Conservation (phyloP, 2,113 vertebrate genomes). For the Tenebrosternarchus preto region DNA sequence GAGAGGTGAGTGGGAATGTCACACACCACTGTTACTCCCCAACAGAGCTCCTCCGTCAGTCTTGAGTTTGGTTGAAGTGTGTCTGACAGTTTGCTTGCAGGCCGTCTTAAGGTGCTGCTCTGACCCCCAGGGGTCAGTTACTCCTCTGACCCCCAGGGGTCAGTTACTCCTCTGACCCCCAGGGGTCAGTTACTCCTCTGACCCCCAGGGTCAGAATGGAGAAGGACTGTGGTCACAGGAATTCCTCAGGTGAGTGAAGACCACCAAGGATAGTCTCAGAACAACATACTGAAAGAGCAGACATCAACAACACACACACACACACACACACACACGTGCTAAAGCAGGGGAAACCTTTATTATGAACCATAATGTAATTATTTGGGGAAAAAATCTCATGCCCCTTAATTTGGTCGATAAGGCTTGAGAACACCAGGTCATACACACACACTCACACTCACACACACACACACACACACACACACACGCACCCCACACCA, state of each 20-base stretch:
- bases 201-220: constrained; percentile 46
- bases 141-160: too few relatives aligned
- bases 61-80: not conserved
- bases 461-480: too few relatives aligned
- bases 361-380: not conserved
- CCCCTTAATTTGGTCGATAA: not conserved
- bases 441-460: too few relatives aligned
- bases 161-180: too few relatives aligned
- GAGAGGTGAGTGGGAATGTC: not conserved
- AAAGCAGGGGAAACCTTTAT: not conserved
- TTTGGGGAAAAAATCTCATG: not conserved
- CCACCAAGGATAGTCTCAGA: constrained; percentile 53
- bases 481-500: too few relatives aligned
- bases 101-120: constrained; percentile 57
- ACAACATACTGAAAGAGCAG: not conserved
- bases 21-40: not conserved
- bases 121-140: constrained; percentile 58
- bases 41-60: not conserved
- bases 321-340: too few relatives aligned
- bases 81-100: constrained; percentile 15
- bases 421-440: not conserved
- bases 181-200: constrained; percentile 64
- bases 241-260: constrained; percentile 5
- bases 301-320: not conserved
- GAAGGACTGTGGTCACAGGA: constrained; percentile 27